Base-by-base conservation (phyloP, 92 coral and sea anemone genomes). In the Micromussa lordhowensis region DNA sequence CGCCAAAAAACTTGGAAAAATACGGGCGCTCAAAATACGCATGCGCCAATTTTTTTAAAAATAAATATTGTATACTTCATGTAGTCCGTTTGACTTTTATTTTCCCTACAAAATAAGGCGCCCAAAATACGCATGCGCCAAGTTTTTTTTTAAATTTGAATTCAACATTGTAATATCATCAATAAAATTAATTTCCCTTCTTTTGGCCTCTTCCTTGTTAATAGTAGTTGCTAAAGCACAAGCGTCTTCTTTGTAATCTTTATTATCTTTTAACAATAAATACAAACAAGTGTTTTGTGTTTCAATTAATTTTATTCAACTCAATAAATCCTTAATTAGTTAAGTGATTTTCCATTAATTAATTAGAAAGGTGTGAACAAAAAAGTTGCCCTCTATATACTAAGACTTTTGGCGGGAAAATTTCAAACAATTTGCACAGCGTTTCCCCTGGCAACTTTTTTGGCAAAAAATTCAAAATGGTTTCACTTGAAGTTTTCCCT, bases 91-190 rank as follows among this genome's bases (percentile, higher is more conserved):
- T 64, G 30, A 71, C 0, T 14, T 38, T 7, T 2, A 72, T 72
- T 72, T 72, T 72, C 77, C 77, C 77, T 51, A 51, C 77, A 72
- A 68, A 68, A 68, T 68, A 68, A 18, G 83, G 83, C 83, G 83
- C 83, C 83, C 83, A 79, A 81, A 81, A 66, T 81, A 81, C 75
- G 85, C 85, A 81, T 81, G 85, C 85, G 85, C 85, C 75, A 44
- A 30, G n/a, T 80, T 80, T 63, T 80, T 80, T 80, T 71, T 22
- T 63, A 63, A 3, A n/a, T 64, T 64, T 64, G 16, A 64, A 13
- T 22, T n/a, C 0, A 26, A n/a, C 26, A 4, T 26, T 64, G n/a
- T 64, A 26, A 64, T 24, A 63, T 63, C n/a, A 30, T 22, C 30
- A 63, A 61, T 61, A 61, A 61, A 61, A 21, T 21, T 61, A 61